phyloP scores from a whole-genome alignment of 2,113 vertebrate species.

The Kryptolebias marmoratus region DNA sequence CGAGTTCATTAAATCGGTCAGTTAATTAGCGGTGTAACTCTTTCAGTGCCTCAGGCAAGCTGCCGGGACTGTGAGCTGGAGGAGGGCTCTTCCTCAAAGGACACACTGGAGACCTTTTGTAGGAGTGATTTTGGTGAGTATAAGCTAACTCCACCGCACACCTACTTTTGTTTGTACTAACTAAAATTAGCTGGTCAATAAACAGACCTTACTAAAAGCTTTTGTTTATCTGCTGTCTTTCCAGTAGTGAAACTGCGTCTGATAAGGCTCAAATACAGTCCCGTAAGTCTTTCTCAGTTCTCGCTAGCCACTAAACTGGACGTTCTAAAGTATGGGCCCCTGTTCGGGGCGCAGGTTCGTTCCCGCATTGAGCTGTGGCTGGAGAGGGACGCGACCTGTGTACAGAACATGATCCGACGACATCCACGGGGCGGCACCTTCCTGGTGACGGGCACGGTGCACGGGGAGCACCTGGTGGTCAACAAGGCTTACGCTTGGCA shows the following conservation, averaged over 20 bases:
- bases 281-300: conserved; percentile 77
- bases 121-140: conserved; percentile 86
- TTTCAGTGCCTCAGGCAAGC: conserved; percentile 83
- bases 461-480: conserved; percentile 81
- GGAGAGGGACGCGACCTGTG: conserved; percentile 84
- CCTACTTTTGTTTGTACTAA: background rate
- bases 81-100: conserved; percentile 79
- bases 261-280: conserved; percentile 75
- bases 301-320: conserved; percentile 81
- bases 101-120: conserved; percentile 84
- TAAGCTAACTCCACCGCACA: background rate
- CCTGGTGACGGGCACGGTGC: conserved; percentile 80
- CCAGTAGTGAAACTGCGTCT: conserved; percentile 86
- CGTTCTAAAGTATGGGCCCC: conserved; percentile 83
- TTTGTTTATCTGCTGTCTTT: conserved; percentile 21
- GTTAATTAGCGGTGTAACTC: conserved; percentile 22
- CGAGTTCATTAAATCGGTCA: conserved; percentile 9
- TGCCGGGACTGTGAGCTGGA: conserved; percentile 87
- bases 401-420: conserved; percentile 84
- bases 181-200: background rate
- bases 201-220: background rate
- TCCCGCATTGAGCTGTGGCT: conserved; percentile 82
- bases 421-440: conserved; percentile 79
- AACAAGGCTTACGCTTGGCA: conserved; percentile 85
- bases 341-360: conserved; percentile 78